Conservation (phyloP, 2,113 vertebrate species). For the Motacilla tschutschensis region DNA sequence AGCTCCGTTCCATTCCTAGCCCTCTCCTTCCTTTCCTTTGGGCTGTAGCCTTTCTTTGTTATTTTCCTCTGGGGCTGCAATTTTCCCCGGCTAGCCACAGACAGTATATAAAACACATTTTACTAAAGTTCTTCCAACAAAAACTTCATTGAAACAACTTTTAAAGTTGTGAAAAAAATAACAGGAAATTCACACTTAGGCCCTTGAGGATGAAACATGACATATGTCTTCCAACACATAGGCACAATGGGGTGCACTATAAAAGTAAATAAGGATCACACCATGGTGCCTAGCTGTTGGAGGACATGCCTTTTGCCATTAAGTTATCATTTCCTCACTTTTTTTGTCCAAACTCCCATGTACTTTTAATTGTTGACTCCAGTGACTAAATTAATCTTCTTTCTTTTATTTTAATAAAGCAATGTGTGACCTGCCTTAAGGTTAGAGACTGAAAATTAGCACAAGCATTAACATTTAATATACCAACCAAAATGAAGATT, state of each 20-base stretch:
- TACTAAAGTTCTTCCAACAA: constrained; percentile 70
- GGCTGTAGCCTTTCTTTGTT: constrained; percentile 49
- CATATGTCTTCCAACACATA: constrained; percentile 72
- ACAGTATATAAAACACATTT: constrained; percentile 72
- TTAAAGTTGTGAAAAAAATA: constrained; percentile 66
- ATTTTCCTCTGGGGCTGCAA: constrained; percentile 63
- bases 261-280: constrained; percentile 74
- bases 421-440: constrained; percentile 66
- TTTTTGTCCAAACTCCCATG: constrained; percentile 31
- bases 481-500: constrained; percentile 54
- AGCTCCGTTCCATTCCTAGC: constrained; percentile 48
- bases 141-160: constrained; percentile 71
- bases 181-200: constrained; percentile 72
- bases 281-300: constrained; percentile 69
- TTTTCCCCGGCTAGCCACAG: constrained; percentile 61
- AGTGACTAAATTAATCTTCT: constrained; percentile 49
- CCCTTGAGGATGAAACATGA: constrained; percentile 71
- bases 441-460: constrained; percentile 68
- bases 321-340: constrained; percentile 69
- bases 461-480: constrained; percentile 66
- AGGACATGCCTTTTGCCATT: constrained; percentile 68
- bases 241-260: constrained; percentile 67
- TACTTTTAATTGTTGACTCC: constrained; percentile 68
- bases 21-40: constrained; percentile 35
- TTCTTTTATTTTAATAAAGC: constrained; percentile 58